Percentiles rank a stretch among this genome's conserved stretches.
These are phyloP conservation scores for Pelvicachromis taeniatus DNA, from an alignment of 2,113 vertebrate species.

Conservation along the genomic window DNA sequence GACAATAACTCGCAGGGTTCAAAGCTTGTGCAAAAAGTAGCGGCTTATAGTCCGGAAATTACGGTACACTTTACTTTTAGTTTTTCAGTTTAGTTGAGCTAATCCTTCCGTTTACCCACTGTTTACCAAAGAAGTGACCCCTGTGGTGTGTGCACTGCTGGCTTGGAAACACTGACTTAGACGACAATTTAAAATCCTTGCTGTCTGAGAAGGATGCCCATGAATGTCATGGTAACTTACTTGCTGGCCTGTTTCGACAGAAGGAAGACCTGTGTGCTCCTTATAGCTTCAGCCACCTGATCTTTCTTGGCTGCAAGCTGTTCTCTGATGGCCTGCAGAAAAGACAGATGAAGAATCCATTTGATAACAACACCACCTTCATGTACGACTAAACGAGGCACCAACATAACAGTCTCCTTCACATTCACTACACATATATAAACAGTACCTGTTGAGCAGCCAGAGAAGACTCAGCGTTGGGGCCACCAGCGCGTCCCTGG, in stretches of 20 bases:
- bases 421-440: rapidly evolving
- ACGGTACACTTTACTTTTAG: too few species aligned
- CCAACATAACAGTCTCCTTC: rapidly evolving
- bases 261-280: constrained; percentile 89
- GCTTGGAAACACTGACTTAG: not conserved
- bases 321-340: constrained; percentile 80
- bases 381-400: not conserved
- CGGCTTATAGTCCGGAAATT: too few species aligned
- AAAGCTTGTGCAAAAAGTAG: too few species aligned
- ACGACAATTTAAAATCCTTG: not conserved
- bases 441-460: constrained; percentile 85
- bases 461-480: constrained; percentile 82
- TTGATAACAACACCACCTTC: not conserved
- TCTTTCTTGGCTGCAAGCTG: constrained; percentile 86
- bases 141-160: rapidly evolving
- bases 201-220: not conserved
- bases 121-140: rapidly evolving
- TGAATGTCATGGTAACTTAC: constrained; percentile 69
- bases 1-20: too few species aligned
- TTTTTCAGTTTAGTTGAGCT: not conserved
- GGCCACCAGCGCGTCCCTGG: constrained; percentile 66
- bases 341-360: not conserved
- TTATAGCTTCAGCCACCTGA: constrained; percentile 86
- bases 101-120: not conserved
- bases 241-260: constrained; percentile 90